Evolutionary conservation across 2,113 vertebrate species (phyloP), one percentile per base, ranked within the genome.

Genomic region (Mugil cephalus): DNA sequence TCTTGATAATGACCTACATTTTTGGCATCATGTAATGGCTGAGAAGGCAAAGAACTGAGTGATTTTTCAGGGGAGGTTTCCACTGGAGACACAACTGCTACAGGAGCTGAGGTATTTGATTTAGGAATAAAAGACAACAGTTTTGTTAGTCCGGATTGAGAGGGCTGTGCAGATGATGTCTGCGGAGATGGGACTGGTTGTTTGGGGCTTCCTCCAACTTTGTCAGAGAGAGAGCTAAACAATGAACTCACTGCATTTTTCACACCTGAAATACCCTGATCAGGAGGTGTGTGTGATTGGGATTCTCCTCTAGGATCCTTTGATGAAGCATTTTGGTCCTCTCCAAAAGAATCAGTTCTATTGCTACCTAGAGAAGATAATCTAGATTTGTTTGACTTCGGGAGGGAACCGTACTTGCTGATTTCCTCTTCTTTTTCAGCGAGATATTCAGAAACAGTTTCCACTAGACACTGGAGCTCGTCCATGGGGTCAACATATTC

Each of bases 401-500:
- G 90, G 83, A 98, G 83, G 0, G 94, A 92, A 69, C 93, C 93
- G 77, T 96, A 97, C 63, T 93, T 97, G 74, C 92, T 98, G 66
- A 98, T 98, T 93, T 99, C 97, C 74, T 99, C 95, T 82, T 99
- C 97, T 84, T 99, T 99, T 89, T 98, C 97, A 75, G 96, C 96
- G 69, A 99, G 94, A 81, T 99, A 99, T 87, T 98, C 98, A 64
- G 98, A 99, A 52, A 99, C 98, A 0, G 96, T 96, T 89, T 98
- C 96, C 77, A 99, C 96, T 13, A 99, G 93, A 92, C 95, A 97
- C 67, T 99, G 98, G 64, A 99, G 95, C 73, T 98, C 96, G 93
- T 96, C 96, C 90, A 98, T 96, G 0, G 96, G 90, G 82, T 98
- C 95, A 19, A 96, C 87, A 77, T 95, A 96, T 81, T 95, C 94